Percentiles rank a stretch among this genome's conserved stretches.
Conservation (phyloP, 2,797 vertebrate species). For the Sternotherus odoratus region DNA sequence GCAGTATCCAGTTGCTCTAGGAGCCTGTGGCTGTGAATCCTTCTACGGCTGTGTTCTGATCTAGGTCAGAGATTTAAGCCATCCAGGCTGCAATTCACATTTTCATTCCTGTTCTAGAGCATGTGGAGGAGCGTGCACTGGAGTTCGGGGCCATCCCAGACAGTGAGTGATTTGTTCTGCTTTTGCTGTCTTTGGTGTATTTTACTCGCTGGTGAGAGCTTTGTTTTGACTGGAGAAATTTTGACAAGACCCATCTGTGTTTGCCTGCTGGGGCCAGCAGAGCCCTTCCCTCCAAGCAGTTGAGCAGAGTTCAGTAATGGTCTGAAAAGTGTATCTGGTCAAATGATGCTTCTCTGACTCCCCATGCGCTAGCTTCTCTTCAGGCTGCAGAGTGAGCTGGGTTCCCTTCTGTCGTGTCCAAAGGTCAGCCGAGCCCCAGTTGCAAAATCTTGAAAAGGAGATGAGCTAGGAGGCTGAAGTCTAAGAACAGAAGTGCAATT, state of each 20-base stretch:
- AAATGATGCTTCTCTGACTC: neutral
- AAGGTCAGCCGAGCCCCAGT: neutral
- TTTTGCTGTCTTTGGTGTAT: neutral
- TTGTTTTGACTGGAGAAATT: neutral
- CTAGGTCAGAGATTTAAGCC: neutral
- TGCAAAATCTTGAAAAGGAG: neutral
- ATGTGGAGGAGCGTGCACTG: neutral
- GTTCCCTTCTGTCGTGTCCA: too few species aligned
- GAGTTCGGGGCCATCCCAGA: neutral
- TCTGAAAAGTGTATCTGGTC: neutral
- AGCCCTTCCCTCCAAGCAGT: neutral
- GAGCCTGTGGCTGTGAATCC: neutral
- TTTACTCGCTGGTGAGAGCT: neutral
- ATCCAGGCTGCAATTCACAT: neutral
- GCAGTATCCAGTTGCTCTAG: neutral
- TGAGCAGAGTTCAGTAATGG: neutral
- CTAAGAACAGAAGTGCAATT: too few species aligned
- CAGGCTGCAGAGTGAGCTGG: neutral
- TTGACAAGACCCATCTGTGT: neutral
- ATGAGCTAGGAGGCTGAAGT: neutral
- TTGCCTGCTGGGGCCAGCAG: neutral
- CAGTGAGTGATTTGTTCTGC: conserved; percentile 30
- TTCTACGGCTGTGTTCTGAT: neutral
- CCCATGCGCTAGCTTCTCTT: neutral
- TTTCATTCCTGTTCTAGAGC: neutral